phyloP scores from a whole-genome alignment of 2,888 invertebrate genomes.

The Aromia moschata region DNA sequence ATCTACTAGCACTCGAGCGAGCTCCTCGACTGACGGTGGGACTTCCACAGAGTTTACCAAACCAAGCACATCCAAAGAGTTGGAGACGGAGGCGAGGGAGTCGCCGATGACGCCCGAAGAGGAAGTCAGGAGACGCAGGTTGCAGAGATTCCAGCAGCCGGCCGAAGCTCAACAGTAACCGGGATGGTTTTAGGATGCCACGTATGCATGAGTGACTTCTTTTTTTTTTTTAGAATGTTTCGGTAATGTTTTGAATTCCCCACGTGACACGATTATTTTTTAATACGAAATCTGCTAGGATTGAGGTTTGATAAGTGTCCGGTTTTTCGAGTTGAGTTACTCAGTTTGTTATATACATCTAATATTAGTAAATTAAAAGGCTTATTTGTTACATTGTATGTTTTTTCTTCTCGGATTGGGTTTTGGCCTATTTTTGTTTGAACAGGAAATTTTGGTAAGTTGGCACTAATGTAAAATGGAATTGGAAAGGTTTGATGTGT shows the following conservation, averaged over 20 bases:
- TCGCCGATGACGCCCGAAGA: conserved; percentile 63
- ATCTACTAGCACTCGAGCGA: conserved; percentile 26
- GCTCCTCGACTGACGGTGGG: conserved; percentile 6
- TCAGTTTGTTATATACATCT: not conserved
- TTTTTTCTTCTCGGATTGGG: no score
- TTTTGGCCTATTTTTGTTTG: no score
- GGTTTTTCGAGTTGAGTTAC: not conserved
- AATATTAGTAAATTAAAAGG: not conserved
- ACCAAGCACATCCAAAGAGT: conserved; percentile 16
- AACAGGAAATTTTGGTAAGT: no score
- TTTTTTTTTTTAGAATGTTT: no score
- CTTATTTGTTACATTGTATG: not conserved
- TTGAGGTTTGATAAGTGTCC: no score
- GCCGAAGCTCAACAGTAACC: not conserved
- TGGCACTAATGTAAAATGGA: no score
- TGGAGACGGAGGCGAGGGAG: not conserved
- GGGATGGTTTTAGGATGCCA: not conserved
- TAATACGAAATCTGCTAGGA: no score
- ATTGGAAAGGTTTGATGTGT: no score
- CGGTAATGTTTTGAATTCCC: no score
- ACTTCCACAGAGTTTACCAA: conserved; percentile 4
- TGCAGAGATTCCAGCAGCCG: conserved; percentile 72
- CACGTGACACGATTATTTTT: no score
- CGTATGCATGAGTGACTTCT: not conserved
- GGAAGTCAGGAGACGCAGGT: conserved; percentile 79